These are phyloP conservation scores for Apaloderma vittatum DNA, from an alignment of 2,113 vertebrate species.

Conservation along the genomic window DNA sequence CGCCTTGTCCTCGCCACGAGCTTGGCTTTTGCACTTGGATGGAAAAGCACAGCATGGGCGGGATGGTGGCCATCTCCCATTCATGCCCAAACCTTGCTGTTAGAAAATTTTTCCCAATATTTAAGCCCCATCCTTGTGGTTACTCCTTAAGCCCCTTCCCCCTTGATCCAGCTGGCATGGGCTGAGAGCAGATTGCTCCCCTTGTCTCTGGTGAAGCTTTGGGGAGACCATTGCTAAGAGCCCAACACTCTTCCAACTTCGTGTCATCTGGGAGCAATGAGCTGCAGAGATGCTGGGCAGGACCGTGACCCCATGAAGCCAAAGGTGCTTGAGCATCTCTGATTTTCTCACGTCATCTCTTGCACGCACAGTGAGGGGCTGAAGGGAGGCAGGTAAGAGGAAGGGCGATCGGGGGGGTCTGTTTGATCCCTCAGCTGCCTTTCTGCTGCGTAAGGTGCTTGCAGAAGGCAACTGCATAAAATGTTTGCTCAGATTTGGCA, in stretches of 20 bases:
- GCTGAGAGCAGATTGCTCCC: background rate
- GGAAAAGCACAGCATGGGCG: background rate
- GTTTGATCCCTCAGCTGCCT: background rate
- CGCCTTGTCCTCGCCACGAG: accelerated
- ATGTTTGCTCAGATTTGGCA: background rate
- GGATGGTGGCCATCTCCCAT: background rate
- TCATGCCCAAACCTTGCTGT: background rate
- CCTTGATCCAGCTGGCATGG: background rate
- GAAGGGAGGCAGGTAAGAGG: background rate
- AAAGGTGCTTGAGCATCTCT: background rate
- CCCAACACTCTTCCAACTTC: background rate
- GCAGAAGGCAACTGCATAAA: background rate
- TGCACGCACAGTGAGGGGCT: background rate
- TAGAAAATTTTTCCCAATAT: background rate
- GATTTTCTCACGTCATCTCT: background rate
- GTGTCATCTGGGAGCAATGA: background rate
- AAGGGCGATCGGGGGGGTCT: background rate
- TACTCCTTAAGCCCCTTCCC: background rate
- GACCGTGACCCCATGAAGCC: background rate
- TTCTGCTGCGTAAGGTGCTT: background rate
- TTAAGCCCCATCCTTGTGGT: background rate
- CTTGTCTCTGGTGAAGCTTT: background rate
- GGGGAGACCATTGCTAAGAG: background rate
- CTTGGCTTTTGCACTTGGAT: background rate
- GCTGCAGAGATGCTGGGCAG: background rate